Evolutionary conservation across 2,797 vertebrate species (phyloP).

Genomic region (Darevskia mixta): DNA sequence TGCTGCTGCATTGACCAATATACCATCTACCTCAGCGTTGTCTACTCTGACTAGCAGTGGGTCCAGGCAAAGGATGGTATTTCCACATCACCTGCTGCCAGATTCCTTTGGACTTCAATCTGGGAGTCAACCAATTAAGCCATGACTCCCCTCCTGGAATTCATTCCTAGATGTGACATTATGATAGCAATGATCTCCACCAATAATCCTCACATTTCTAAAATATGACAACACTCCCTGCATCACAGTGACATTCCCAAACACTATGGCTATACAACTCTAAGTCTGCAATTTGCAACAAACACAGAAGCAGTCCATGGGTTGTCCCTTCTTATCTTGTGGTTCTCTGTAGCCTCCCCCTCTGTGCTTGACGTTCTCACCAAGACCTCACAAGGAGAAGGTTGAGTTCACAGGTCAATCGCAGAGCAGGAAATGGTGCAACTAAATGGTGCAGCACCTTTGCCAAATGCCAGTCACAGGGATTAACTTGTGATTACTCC

Average conservation of each 20-base stretch:
- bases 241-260: background rate
- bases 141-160: background rate
- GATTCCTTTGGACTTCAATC: background rate
- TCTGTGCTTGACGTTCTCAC: background rate
- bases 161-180: background rate
- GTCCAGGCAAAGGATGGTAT: too few species aligned
- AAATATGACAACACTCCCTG: too few species aligned
- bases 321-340: too few species aligned
- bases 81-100: background rate
- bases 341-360: background rate
- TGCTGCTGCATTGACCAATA: too few species aligned
- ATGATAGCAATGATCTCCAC: background rate
- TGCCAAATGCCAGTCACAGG: too few species aligned
- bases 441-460: background rate
- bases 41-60: too few species aligned
- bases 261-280: too few species aligned
- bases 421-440: background rate
- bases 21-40: too few species aligned
- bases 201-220: background rate
- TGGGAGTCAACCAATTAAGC: background rate
- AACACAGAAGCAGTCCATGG: background rate
- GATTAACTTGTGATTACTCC: background rate
- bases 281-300: background rate
- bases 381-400: constrained; percentile 22
- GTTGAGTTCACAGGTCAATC: background rate